Evolutionary conservation across 2,797 vertebrate genomes (phyloP), one percentile per base, ranked within the genome.

Genomic region (Sandelia bainsii): DNA sequence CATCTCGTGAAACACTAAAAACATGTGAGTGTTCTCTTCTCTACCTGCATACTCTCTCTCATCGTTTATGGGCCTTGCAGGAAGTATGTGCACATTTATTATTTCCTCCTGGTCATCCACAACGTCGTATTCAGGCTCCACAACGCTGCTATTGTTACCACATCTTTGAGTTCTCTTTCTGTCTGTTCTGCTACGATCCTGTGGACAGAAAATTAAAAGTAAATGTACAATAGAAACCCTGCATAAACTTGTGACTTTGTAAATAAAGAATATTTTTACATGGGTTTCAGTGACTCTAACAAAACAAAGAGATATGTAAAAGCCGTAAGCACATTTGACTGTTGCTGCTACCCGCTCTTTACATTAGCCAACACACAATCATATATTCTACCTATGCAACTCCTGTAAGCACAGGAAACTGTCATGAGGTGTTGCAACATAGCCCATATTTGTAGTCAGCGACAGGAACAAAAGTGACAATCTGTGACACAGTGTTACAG

Each of bases 41-140:
- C 62, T 90, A 94, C 94, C 94, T 89, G 90, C 87, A 4, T 93
- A 93, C 29, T 83, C 82, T 60, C 5, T 54, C 27, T 88, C 83
- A 0, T 82, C 54, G 4, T 63, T 2, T 3, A 83, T 53, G 4
- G 85, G 84, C 57, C 76, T 86, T 0, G 91, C 86, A 59, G 91
- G 89, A 80, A 80, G 59, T 58, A 91, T 91, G 57, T 13, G 50
- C 65, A 88, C 83, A 2, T 8, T 65, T 5, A 17, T 8, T 27
- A 46, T 3, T 16, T 72, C 62, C 75, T 86, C 69, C 0, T 72
- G 87, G 84, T 86, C 86, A 22, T 75, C 86, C 61, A 86, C 84
- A 54, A 80, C 62, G 0, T 84, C 84, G 11, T 92, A 92, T 46
- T 90, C 72, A 0, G 75, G 49, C 66, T 87, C 82, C 0, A 19